These are phyloP conservation scores for Sceloporus undulatus DNA, from an alignment of 2,113 vertebrate species.

Conservation along the genomic window DNA sequence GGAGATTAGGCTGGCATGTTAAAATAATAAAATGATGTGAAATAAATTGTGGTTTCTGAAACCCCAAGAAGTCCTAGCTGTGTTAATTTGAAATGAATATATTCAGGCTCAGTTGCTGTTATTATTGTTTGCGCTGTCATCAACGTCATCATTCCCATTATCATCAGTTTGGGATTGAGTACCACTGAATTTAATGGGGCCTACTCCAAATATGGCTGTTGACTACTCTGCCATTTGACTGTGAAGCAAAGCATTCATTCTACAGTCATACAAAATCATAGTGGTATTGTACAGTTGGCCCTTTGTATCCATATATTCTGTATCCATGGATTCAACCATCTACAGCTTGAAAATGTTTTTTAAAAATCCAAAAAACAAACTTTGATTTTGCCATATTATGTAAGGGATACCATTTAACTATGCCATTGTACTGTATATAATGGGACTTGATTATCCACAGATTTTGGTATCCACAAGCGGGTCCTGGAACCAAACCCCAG, in stretches of 20 bases:
- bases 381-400: too few relatives aligned
- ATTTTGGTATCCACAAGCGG: too few relatives aligned
- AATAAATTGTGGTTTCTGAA: not conserved
- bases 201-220: not conserved
- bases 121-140: not conserved
- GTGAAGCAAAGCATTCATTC: not conserved
- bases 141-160: too few relatives aligned
- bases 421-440: too few relatives aligned
- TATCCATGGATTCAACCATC: too few relatives aligned
- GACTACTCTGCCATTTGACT: not conserved
- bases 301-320: too few relatives aligned
- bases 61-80: not conserved
- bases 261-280: not conserved
- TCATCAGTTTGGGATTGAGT: not conserved
- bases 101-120: not conserved
- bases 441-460: too few relatives aligned
- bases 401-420: too few relatives aligned
- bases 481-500: too few relatives aligned
- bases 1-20: not conserved
- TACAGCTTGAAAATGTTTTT: too few relatives aligned
- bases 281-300: not conserved
- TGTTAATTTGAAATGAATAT: not conserved
- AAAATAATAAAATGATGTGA: not conserved
- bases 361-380: too few relatives aligned
- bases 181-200: not conserved